Evolutionary conservation across 2,797 vertebrate species (phyloP), one percentile per base, ranked within the genome.

Genomic region (Arremon brunneinucha): DNA sequence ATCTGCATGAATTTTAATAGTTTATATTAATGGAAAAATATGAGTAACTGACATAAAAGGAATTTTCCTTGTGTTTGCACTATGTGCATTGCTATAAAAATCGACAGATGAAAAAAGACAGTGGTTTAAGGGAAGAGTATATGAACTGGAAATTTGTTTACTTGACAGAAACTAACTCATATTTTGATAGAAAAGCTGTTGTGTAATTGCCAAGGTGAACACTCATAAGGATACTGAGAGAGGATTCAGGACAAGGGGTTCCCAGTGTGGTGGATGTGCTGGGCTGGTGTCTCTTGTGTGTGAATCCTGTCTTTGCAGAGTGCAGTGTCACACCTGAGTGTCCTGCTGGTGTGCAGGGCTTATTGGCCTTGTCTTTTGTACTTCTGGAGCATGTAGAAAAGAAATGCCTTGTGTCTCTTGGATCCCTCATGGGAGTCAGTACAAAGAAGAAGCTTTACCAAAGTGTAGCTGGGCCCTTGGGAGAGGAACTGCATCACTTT

Each of bases 1-100:
- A 98, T 94, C 96, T 98, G 97, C 97, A 97, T 97, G 95, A 94
- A 97, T 98, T 98, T 98, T 98, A 97, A 97, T 97, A 97, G 96
- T 93, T 97, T 97, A 93, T 97, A 97, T 97, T 97, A 97, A 96
- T 98, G 98, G 98, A 95, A 98, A 98, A 98, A 97, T 98, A 96
- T 96, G 97, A 98, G 97, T 97, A 98, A 98, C 94, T 97, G 96
- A 98, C 97, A 98, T 98, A 93, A 98, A 98, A 98, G 97, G 94
- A 96, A 94, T 97, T 97, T 97, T 97, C 95, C 97, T 97, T 97
- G 91, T 97, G 95, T 94, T 97, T 95, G 81, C 93, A 65, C 87
- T 96, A 10, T 93, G 81, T 96, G 91, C 85, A 50, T 92, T 97
- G 94, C 97, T 95, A 91, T 97, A 94, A 98, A 98, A 97, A 97